These are phyloP conservation scores for Palythoa caribaeorum DNA, from an alignment of 92 coral and sea anemone species.

Conservation along the genomic window DNA sequence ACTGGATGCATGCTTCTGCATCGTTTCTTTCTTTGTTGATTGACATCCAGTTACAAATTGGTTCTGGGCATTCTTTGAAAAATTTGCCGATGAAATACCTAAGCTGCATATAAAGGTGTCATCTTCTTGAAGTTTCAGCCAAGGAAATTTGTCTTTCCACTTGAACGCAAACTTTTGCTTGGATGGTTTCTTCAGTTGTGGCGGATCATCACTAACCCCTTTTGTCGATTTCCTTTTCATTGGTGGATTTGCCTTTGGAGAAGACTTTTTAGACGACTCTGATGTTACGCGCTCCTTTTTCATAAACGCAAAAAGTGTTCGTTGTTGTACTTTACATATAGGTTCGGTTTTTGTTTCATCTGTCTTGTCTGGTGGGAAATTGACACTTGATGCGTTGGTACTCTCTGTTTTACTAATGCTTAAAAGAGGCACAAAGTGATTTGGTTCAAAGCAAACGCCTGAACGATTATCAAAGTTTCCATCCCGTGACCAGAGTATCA, in stretches of 20 bases:
- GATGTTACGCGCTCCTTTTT: slow-evolving; percentile 27
- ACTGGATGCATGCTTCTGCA: slow-evolving; percentile 49
- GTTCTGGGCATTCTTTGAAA: slow-evolving; percentile 39
- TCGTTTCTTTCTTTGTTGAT: slow-evolving; percentile 43
- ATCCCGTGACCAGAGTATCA: too few relatives aligned
- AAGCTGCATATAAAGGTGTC: slow-evolving; percentile 48
- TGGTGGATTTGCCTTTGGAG: slow-evolving; percentile 24
- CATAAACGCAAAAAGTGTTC: slow-evolving; percentile 20
- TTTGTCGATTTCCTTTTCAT: slow-evolving; percentile 23
- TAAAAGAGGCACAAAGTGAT: too few relatives aligned
- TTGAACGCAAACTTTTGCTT: slow-evolving; percentile 22
- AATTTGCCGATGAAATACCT: slow-evolving; percentile 41
- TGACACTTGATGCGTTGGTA: slow-evolving; percentile 22
- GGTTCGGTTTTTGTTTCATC: slow-evolving; percentile 11
- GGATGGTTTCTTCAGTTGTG: slow-evolving; percentile 29
- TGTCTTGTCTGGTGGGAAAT: slow-evolving; percentile 20
- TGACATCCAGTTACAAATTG: slow-evolving; percentile 53
- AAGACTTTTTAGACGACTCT: slow-evolving; percentile 22
- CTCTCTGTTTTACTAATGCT: slow-evolving; percentile 13
- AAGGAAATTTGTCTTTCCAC: slow-evolving; percentile 50
- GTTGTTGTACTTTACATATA: slow-evolving; percentile 17
- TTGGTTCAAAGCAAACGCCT: too few relatives aligned
- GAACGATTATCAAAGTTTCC: too few relatives aligned
- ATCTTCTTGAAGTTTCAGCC: slow-evolving; percentile 42
- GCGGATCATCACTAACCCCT: not conserved